Base-by-base conservation (phyloP, 2,113 vertebrate species). In the Strigops habroptila region DNA sequence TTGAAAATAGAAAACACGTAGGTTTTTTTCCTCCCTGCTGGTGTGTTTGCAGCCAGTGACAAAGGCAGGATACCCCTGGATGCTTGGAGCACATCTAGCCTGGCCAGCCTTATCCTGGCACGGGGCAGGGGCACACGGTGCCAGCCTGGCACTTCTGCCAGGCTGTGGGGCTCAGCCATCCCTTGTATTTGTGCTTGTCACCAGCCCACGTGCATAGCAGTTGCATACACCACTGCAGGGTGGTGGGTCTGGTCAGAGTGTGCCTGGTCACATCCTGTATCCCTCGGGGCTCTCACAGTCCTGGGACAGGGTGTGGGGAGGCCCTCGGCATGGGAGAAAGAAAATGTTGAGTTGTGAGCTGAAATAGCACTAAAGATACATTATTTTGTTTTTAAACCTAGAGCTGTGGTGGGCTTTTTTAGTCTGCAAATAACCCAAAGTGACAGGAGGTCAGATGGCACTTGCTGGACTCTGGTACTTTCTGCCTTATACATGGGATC, bases 191-290 rank as follows among this genome's bases (percentile, higher is more conserved):
- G 39, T 55, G 46, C 35, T 55, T 77, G 80, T 44, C 33, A 43
- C 39, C 59, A 88, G 27, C 21, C 37, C 13, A 25, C 1, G 1
- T 7, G 25, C 23, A 7, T 1, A 25, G 27, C 30, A 41, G 75
- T 37, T 19, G 44, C 25, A 46, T 6, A 41, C 0, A 1, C 6
- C 19, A 2, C 70, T 28, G 43, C 0, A 1, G 12, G 2, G 2
- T 4, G 62, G 21, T 57, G 33, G 15, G 7, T 59, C 21, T 28
- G 43, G 21, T 12, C 1, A 1, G 25, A 60, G 28, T 2, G 30
- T 0, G 0, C 22, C 37, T 35, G 35, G 18, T 51, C 39, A 31
- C 33, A 28, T 28, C 60, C 62, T 1, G 5, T 13, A 41, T 24
- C 31, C 19, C 43, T 59, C 0, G 0, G 49, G 39, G 60, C 27